Evolutionary conservation across 1,140 invertebrate species (phyloP), one percentile per base, ranked within the genome.

Genomic region (Lepidurus couesii): DNA sequence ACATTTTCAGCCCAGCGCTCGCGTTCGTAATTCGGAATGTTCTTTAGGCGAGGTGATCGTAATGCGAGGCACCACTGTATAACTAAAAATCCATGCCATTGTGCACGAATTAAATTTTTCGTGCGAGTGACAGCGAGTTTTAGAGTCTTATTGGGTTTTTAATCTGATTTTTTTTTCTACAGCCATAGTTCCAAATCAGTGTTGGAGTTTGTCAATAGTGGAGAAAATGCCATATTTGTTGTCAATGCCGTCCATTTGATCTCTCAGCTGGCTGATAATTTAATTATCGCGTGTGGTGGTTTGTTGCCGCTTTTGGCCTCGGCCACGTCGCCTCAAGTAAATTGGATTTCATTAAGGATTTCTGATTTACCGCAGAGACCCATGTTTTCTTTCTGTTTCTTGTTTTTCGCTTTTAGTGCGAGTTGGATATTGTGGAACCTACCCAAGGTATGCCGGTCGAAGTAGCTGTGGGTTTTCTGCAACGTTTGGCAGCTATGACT

Each of bases 161-260:
- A 44, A 45, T 77, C n/a, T 77, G 81, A n/a, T 81, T 82, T 80
- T 73, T 81, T 76, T 78, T 76, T 80, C 85, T 84, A 43, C 84
- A 97, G 95, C 85, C 95, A 98, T 84, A 96, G 95, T 1, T 97
- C 95, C 6, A 98, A 97, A 86, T 96, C 95, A 77, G 95, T 99
- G 79, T 90, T 98, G 82, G 97, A 99, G 87, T 98, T 98, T 88
- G 96, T 99, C 65, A 99, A 99, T 86, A 95, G 93, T 86, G 93
- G 92, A 83, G 96, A 98, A 84, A 98, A 98, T 87, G 95, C 96
- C 79, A 97, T 99, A 80, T 99, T 99, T 86, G 97, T 99, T 79
- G 95, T 99, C 11, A 99, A 99, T 86, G 98, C 97, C 0, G 96
- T 99, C 75, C 98, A 99, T 87, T 89, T 99, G 83, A 98, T 99